phyloP scores from a whole-genome alignment of 2,797 vertebrate species.

The Gobionotothen gibberifrons region DNA sequence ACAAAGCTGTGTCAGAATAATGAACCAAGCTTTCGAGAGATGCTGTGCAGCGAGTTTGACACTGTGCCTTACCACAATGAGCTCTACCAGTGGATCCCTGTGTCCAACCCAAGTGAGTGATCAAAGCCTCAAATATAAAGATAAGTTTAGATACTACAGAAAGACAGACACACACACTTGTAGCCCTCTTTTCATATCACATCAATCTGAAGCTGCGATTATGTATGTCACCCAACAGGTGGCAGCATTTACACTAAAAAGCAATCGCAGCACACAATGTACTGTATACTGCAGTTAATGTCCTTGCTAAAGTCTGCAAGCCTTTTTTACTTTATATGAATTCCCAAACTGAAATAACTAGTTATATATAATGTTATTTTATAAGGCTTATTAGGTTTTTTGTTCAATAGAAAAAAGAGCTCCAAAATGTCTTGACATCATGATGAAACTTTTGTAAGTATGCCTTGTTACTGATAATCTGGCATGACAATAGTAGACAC shows the following conservation, averaged over 20 bases:
- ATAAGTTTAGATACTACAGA: not conserved
- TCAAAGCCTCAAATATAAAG: conserved; percentile 3
- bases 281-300: not conserved
- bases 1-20: conserved; percentile 84
- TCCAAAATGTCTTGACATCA: not conserved
- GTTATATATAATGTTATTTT: not conserved
- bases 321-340: not conserved
- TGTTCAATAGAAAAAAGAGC: not conserved
- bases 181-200: not conserved
- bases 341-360: conserved; percentile 7
- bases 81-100: conserved; percentile 93
- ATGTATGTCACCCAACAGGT: conserved; percentile 50
- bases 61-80: conserved; percentile 94
- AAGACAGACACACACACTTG: not conserved
- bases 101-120: conserved; percentile 86
- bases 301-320: not conserved
- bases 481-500: no score
- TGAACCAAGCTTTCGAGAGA: conserved; percentile 91
- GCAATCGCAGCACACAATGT: not conserved
- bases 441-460: not conserved
- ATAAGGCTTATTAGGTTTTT: not conserved
- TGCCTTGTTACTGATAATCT: not conserved
- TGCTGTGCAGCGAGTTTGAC: conserved; percentile 98
- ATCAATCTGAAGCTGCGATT: conserved; percentile 29
- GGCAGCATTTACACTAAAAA: conserved; percentile 62